Evolutionary conservation across 2,888 invertebrate genomes (phyloP).

Genomic region (Trachelus stipa): DNA sequence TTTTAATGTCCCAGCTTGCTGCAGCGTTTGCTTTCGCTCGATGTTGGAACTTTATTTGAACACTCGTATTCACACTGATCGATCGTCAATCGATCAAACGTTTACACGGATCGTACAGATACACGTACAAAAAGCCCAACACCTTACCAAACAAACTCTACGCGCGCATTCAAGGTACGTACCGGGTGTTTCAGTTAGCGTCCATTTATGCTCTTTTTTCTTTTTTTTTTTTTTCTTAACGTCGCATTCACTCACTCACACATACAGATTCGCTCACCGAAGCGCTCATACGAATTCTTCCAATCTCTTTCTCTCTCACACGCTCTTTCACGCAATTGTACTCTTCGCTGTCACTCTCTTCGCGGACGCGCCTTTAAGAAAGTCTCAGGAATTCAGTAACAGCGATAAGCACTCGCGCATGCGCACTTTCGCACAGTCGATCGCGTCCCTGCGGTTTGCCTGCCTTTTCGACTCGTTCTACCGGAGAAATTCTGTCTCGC

Average conservation of each 20-base stretch:
- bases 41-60: too few species aligned
- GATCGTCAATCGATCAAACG: too few species aligned
- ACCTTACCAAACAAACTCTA: conserved; percentile 33
- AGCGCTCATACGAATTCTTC: not conserved
- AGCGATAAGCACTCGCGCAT: too few species aligned
- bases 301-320: conserved; percentile 1
- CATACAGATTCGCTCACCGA: too few species aligned
- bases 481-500: not conserved
- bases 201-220: not conserved
- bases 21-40: not conserved
- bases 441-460: not conserved
- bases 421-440: not conserved
- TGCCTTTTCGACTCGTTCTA: not conserved
- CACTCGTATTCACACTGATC: too few species aligned
- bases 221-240: not conserved
- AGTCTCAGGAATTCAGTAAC: too few species aligned
- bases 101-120: too few species aligned
- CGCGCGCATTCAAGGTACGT: conserved; percentile 39
- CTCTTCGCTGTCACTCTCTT: not conserved
- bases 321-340: conserved; percentile 15
- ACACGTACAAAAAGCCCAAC: conserved; percentile 3
- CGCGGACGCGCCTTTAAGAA: too few species aligned
- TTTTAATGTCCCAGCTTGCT: conserved; percentile 1
- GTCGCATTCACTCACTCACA: not conserved
- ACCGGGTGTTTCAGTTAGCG: conserved; percentile 31